Evolutionary conservation across 92 coral and sea anemone species (phyloP).

Genomic region (Scolanthus callimorphus): DNA sequence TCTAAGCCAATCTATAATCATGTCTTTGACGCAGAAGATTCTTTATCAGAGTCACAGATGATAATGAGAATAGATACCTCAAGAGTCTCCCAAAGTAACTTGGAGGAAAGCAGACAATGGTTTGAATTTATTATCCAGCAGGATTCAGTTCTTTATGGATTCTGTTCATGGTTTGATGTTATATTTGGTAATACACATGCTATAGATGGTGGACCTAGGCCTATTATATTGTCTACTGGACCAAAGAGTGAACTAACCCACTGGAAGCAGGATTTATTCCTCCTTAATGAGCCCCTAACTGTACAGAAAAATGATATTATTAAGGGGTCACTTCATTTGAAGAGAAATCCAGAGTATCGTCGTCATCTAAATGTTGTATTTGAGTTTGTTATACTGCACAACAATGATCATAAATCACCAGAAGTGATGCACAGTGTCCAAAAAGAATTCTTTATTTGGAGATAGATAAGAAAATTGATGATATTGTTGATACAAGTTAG

Average conservation of each 20-base stretch:
- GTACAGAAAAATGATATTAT: constrained; percentile 55
- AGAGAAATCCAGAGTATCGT: constrained; percentile 71
- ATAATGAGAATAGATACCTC: constrained; percentile 62
- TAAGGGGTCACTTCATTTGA: constrained; percentile 57
- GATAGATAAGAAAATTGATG: no score
- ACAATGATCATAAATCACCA: not conserved
- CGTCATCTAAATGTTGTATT: constrained; percentile 74
- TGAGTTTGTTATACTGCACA: constrained; percentile 38
- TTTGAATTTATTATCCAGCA: constrained; percentile 65
- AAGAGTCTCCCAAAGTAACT: constrained; percentile 32
- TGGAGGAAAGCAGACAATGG: constrained; percentile 52
- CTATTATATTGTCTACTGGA: constrained; percentile 60
- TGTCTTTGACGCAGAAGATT: constrained; percentile 52
- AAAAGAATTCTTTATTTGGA: constrained; percentile 75
- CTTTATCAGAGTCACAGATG: constrained; percentile 56
- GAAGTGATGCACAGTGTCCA: constrained; percentile 25
- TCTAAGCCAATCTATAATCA: constrained; percentile 76
- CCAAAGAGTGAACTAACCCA: constrained; percentile 74
- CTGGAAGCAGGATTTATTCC: constrained; percentile 93
- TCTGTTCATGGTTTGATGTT: constrained; percentile 94
- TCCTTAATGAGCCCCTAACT: constrained; percentile 72
- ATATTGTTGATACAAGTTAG: no score
- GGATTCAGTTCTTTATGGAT: constrained; percentile 74
- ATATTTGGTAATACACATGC: constrained; percentile 56
- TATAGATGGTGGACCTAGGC: constrained; percentile 1